Percentiles rank a stretch among this genome's conserved stretches.
phyloP scores from a whole-genome alignment of 1,140 invertebrate species.

The Ctenoplectra terminalis region DNA sequence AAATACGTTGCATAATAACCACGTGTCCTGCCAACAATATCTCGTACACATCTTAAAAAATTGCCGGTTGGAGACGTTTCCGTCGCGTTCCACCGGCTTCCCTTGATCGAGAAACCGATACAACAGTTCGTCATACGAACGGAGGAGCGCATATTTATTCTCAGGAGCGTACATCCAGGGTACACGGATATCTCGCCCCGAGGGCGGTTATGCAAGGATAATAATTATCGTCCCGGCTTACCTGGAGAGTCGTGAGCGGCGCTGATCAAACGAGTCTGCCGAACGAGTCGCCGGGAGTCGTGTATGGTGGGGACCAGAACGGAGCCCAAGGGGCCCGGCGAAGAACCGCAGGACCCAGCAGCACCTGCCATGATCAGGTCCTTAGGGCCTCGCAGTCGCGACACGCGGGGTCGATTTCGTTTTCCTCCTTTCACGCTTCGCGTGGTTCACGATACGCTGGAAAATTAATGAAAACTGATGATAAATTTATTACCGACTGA shows the following conservation, averaged over 20 bases:
- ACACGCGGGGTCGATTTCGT: constrained; percentile 48
- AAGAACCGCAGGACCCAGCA: constrained; percentile 36
- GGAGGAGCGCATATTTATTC: constrained; percentile 57
- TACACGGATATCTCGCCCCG: constrained; percentile 62
- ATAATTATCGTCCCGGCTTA: constrained; percentile 69
- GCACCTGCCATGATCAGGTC: constrained; percentile 54
- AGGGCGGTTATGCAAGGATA: constrained; percentile 70
- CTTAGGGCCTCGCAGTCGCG: constrained; percentile 56
- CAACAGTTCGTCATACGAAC: constrained; percentile 23
- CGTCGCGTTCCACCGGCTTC: not conserved
- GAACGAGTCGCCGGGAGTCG: constrained; percentile 58
- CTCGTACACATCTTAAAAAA: not conserved
- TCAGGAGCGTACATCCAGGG: constrained; percentile 43
- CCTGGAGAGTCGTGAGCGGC: constrained; percentile 64
- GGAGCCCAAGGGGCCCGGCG: constrained; percentile 18
- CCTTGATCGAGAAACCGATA: not conserved
- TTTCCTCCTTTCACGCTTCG: not conserved
- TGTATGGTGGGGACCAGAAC: constrained; percentile 46
- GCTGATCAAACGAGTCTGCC: constrained; percentile 69
- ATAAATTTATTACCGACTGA: too few species aligned
- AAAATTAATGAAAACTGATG: too few species aligned
- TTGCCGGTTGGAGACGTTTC: not conserved
- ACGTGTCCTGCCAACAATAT: not conserved
- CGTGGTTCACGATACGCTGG: too few species aligned
- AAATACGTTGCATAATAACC: too few species aligned